These are phyloP conservation scores for Trachelus stipa DNA, from an alignment of 2,888 invertebrate genomes.

Conservation along the genomic window DNA sequence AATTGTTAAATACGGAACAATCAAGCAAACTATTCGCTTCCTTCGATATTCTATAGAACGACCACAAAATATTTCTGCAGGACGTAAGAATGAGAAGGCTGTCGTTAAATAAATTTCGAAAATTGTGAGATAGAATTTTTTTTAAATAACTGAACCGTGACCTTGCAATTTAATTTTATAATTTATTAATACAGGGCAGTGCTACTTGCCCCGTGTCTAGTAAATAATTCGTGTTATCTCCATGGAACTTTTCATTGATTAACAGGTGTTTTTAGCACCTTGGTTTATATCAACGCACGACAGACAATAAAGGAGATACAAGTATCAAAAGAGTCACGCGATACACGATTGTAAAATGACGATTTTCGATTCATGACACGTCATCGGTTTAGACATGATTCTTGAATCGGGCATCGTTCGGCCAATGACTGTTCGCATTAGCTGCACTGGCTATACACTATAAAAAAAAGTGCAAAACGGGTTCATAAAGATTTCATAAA, in stretches of 20 bases:
- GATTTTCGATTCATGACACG: background rate
- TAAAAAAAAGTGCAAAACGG: conserved; percentile 36
- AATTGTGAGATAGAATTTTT: background rate
- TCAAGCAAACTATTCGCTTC: background rate
- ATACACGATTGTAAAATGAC: background rate
- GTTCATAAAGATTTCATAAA: conserved; percentile 35
- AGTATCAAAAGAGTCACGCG: conserved; percentile 46
- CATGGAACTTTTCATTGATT: background rate
- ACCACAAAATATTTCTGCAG: background rate
- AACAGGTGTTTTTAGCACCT: conserved; percentile 10
- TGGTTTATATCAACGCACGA: conserved; percentile 44
- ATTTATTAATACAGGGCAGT: background rate
- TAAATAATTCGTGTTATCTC: background rate
- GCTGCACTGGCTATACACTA: conserved; percentile 23
- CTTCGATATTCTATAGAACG: background rate
- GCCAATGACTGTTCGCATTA: background rate
- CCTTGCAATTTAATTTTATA: background rate
- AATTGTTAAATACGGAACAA: background rate
- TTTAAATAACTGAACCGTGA: too few relatives aligned
- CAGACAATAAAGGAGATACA: conserved; percentile 54
- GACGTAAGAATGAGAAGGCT: background rate
- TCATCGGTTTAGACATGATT: background rate
- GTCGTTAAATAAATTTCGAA: background rate
- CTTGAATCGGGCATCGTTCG: background rate
- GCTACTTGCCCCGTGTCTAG: background rate